Base-by-base conservation (phyloP, 2,797 vertebrate species). In the Allobates femoralis region DNA sequence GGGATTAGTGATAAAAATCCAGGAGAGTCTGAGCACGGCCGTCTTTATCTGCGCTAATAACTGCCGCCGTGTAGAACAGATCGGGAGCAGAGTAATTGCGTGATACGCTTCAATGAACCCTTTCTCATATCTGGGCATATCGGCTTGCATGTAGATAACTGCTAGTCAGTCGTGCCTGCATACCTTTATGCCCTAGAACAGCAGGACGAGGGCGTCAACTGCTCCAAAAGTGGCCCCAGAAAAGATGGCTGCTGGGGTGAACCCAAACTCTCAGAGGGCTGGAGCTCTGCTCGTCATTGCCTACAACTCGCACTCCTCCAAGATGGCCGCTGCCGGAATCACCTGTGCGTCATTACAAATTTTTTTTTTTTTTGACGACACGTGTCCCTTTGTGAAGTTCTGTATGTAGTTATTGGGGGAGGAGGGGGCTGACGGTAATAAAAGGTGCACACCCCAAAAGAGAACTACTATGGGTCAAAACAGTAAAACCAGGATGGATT, bases 41-140 rank as follows among this genome's bases (percentile, higher is more conserved):
- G 46, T 53, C 18, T 19, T 55, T 73, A 83, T 83, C 67, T 58
- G 53, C 32, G 53, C 19, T 37, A 69, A 67, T 83, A 83, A 74
- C 51, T 41, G 32, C 66, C 53, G 15, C n/a, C 18, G 26, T 83
- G 81, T 83, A 83, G 26, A 56, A 73, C 81, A 83, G 23, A 71
- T 82, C 16, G 51, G 30, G 81, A 60, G 81, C 81, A 83, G 46
- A 74, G 34, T 74, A 83, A 83, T 74, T 83, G 81, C 46, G 67
- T 83, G 66, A 73, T 53, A 60, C 81, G 81, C 81, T 83, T 83
- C 81, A 74, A 34, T 46, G 37, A 83, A 37, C 37, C 81, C 34
- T 73, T 83, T 83, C 67, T 82, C 60, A 60, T 26, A 83, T 83
- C 67, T 74, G 51, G 12, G 81, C 15, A 14, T 83, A 83, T 83